phyloP scores from a whole-genome alignment of 1,140 invertebrate genomes.

The Neuroterus valhalla region DNA sequence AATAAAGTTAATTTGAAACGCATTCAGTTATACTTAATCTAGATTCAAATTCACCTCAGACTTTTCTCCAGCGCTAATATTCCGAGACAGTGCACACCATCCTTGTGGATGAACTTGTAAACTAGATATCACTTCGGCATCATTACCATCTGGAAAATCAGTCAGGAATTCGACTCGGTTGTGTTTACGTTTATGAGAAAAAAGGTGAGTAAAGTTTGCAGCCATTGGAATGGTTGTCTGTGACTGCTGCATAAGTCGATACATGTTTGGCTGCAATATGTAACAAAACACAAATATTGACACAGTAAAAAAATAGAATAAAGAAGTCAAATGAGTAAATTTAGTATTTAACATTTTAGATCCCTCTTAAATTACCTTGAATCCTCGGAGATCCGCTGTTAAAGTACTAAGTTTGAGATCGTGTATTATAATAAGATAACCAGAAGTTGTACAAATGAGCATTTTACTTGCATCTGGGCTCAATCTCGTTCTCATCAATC shows the following conservation, averaged over 20 bases:
- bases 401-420: constrained; percentile 89
- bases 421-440: constrained; percentile 93
- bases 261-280: constrained; percentile 86
- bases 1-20: too few relatives aligned
- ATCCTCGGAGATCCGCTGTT: constrained; percentile 87
- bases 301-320: too few relatives aligned
- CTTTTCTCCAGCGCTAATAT: constrained; percentile 88
- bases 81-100: constrained; percentile 91
- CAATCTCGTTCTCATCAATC: constrained; percentile 91
- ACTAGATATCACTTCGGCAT: constrained; percentile 92
- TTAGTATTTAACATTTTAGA: not conserved
- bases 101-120: constrained; percentile 94
- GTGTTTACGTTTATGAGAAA: constrained; percentile 81
- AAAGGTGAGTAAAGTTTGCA: constrained; percentile 87
- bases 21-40: too few relatives aligned
- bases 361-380: constrained; percentile 79
- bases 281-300: too few relatives aligned
- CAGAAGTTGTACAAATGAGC: constrained; percentile 91
- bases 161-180: constrained; percentile 93
- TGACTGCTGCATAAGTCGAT: constrained; percentile 90
- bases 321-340: not conserved
- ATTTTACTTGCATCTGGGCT: constrained; percentile 90
- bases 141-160: constrained; percentile 90
- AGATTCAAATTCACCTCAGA: constrained; percentile 81
- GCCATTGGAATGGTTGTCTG: constrained; percentile 86